Evolutionary conservation across 2,113 vertebrate genomes (phyloP).

Genomic region (Semnornis frantzii): DNA sequence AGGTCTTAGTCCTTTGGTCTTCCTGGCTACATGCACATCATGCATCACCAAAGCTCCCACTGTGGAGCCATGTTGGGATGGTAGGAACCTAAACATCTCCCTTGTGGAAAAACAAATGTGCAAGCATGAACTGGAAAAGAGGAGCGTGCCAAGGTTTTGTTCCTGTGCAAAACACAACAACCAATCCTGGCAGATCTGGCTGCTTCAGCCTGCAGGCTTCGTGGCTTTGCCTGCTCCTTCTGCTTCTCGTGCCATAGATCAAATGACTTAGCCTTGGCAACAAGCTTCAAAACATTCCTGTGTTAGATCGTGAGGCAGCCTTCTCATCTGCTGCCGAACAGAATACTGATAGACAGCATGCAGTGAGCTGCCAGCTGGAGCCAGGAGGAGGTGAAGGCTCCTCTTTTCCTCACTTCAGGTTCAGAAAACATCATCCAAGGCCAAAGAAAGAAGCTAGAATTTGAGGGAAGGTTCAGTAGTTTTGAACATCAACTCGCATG

Average conservation of each 20-base stretch:
- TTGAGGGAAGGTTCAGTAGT: neutral
- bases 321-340: neutral
- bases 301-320: neutral
- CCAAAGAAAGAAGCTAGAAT: neutral
- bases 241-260: constrained; percentile 30
- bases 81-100: neutral
- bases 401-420: neutral
- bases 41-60: neutral
- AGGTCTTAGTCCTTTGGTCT: neutral
- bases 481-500: neutral
- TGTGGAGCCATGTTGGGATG: neutral
- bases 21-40: neutral
- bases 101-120: neutral
- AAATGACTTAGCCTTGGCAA: constrained; percentile 26
- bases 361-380: neutral
- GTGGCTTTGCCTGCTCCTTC: neutral
- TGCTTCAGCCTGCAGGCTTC: constrained; percentile 20
- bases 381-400: neutral
- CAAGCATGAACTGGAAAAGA: neutral
- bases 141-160: neutral
- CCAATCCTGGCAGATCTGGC: neutral
- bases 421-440: neutral
- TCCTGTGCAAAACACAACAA: neutral
- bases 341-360: neutral
- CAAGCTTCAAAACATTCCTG: constrained; percentile 1